A percentile compares a stretch with the other conserved stretches of the same genome.
These are phyloP conservation scores for Portevinia maculata DNA, from an alignment of 2,888 invertebrate species.

Conservation along the genomic window DNA sequence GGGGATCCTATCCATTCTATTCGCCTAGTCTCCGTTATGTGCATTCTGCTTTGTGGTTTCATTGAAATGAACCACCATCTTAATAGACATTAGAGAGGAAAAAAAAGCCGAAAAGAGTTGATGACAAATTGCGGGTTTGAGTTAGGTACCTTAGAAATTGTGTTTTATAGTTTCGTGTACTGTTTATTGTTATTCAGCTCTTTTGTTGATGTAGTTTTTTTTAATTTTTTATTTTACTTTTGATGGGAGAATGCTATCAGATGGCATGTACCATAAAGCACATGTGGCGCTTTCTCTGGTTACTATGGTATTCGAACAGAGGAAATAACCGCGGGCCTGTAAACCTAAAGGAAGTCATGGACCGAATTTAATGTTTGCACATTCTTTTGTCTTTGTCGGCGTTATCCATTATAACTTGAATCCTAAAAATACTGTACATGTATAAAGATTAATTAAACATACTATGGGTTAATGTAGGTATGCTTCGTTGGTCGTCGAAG, in stretches of 20 bases:
- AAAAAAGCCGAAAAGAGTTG: conserved; percentile 53
- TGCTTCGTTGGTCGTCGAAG: no score
- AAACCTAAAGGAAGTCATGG: conserved; percentile 23
- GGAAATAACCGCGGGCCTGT: conserved; percentile 17
- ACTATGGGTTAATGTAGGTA: no score
- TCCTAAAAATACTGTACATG: neutral
- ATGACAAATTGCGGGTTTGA: conserved; percentile 59
- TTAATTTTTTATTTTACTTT: conserved; percentile 5
- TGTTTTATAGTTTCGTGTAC: conserved; percentile 34
- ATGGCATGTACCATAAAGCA: conserved; percentile 21
- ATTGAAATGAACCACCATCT: conserved; percentile 52
- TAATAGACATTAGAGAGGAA: conserved; percentile 45
- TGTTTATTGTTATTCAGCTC: conserved; percentile 51
- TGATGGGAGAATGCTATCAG: conserved; percentile 18
- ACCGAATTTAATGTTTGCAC: conserved; percentile 36
- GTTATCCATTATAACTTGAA: neutral
- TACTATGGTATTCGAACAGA: conserved; percentile 6
- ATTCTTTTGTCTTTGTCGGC: conserved; percentile 15
- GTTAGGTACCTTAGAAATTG: conserved; percentile 53
- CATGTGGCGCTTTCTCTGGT: conserved; percentile 45
- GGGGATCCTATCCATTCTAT: conserved; percentile 44
- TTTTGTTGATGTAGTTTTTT: conserved; percentile 13
- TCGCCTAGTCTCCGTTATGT: conserved; percentile 54
- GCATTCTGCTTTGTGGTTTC: conserved; percentile 52
- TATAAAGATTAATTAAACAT: no score